Evolutionary conservation across 2,113 vertebrate species (phyloP).

Genomic region (Istiophorus platypterus): DNA sequence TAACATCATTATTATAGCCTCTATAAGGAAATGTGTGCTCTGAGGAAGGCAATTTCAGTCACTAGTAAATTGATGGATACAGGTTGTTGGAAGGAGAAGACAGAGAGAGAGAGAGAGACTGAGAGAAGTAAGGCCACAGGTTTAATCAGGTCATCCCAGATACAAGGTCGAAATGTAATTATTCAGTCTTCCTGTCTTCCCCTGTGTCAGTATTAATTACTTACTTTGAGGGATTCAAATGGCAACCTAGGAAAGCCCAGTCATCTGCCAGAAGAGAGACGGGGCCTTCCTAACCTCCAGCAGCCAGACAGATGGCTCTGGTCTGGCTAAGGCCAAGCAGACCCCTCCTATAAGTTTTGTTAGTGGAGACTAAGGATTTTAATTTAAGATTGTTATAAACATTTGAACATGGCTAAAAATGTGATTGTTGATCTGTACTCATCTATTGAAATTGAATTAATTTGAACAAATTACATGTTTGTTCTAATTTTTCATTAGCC

Average conservation of each 20-base stretch:
- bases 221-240: slow-evolving; percentile 41
- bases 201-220: slow-evolving; percentile 56
- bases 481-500: too few relatives aligned
- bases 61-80: not conserved
- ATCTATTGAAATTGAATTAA: not conserved
- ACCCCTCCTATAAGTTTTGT: not conserved
- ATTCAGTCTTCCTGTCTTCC: slow-evolving; percentile 49
- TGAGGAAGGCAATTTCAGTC: slow-evolving; percentile 7
- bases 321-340: not conserved
- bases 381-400: not conserved
- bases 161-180: slow-evolving; percentile 63
- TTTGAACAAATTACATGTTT: not conserved
- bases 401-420: not conserved
- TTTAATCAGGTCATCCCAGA: slow-evolving; percentile 53
- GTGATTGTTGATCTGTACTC: too few relatives aligned
- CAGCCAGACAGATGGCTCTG: not conserved
- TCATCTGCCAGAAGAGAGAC: not conserved
- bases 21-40: slow-evolving; percentile 14
- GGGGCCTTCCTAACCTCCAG: slow-evolving; percentile 4
- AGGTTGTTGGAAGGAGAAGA: slow-evolving; percentile 15
- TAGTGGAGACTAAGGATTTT: not conserved
- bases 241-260: slow-evolving; percentile 11
- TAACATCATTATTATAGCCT: slow-evolving; percentile 12
- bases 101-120: not conserved
- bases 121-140: not conserved